These are phyloP conservation scores for Hipposideros larvatus DNA, from an alignment of 2,797 vertebrate species.

Conservation along the genomic window DNA sequence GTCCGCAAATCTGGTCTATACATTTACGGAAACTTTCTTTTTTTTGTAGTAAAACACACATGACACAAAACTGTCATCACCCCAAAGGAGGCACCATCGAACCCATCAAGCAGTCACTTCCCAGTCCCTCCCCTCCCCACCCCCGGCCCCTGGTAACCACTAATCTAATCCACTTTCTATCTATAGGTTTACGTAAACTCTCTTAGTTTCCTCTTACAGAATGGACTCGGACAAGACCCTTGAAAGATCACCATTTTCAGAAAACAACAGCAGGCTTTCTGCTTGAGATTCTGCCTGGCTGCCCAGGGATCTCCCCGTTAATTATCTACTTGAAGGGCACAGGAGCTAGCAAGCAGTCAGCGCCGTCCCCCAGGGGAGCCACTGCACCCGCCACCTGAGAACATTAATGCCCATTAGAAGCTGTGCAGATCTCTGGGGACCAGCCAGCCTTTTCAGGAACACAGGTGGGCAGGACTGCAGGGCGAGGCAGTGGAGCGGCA, in stretches of 20 bases:
- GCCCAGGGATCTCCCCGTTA: constrained; percentile 42
- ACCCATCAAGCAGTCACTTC: background rate
- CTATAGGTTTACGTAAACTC: background rate
- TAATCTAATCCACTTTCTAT: background rate
- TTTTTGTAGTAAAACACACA: background rate
- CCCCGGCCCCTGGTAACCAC: background rate
- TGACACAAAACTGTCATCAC: background rate
- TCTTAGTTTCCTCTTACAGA: background rate
- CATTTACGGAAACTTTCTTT: background rate
- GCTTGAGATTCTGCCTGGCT: background rate
- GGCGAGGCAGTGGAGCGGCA: background rate
- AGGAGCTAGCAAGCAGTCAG: background rate
- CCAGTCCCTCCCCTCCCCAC: background rate
- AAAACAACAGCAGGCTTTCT: background rate
- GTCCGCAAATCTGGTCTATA: background rate
- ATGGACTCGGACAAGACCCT: background rate
- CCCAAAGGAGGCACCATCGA: background rate
- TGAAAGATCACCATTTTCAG: background rate
- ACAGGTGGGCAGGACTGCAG: background rate
- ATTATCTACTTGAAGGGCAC: constrained; percentile 47
- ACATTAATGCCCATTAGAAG: constrained; percentile 1
- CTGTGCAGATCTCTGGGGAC: constrained; percentile 16
- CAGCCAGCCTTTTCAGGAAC: background rate
- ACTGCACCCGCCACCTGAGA: background rate
- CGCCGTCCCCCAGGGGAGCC: background rate